phyloP scores from a whole-genome alignment of 2,888 invertebrate species.

The Cyclophora albipunctata region DNA sequence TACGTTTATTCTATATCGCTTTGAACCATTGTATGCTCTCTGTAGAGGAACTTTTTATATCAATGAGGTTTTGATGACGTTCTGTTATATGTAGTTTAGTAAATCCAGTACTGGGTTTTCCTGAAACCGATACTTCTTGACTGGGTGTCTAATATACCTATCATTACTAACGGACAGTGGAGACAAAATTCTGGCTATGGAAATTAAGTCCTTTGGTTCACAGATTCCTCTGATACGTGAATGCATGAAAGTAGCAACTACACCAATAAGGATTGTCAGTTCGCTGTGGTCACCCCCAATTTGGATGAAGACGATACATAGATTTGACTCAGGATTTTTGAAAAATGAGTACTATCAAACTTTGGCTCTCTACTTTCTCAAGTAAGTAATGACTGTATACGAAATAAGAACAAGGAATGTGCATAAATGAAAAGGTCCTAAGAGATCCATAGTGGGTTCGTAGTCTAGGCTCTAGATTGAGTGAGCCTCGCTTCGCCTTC shows the following conservation, averaged over 20 bases:
- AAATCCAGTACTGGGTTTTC: not conserved
- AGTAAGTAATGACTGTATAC: constrained; percentile 38
- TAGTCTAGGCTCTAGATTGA: no score
- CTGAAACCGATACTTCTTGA: not conserved
- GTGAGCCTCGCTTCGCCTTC: no score
- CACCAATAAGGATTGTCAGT: constrained; percentile 47
- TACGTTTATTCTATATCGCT: not conserved
- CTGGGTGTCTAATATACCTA: no score
- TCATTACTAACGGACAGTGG: no score
- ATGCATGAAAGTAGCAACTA: constrained; percentile 38
- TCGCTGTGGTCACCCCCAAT: constrained; percentile 76
- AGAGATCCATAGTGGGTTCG: no score
- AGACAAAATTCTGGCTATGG: no score
- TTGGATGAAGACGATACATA: constrained; percentile 78
- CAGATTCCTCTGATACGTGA: constrained; percentile 51
- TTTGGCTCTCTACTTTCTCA: constrained; percentile 85
- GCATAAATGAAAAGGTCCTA: no score
- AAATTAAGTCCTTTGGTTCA: no score
- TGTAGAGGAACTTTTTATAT: not conserved
- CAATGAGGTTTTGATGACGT: not conserved
- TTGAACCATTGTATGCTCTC: not conserved
- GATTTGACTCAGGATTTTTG: constrained; percentile 53
- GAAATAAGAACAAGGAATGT: no score
- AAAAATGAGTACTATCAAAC: constrained; percentile 77
- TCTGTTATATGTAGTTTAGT: not conserved